These are phyloP conservation scores for Osmerus eperlanus DNA, from an alignment of 2,113 vertebrate genomes.

Conservation along the genomic window DNA sequence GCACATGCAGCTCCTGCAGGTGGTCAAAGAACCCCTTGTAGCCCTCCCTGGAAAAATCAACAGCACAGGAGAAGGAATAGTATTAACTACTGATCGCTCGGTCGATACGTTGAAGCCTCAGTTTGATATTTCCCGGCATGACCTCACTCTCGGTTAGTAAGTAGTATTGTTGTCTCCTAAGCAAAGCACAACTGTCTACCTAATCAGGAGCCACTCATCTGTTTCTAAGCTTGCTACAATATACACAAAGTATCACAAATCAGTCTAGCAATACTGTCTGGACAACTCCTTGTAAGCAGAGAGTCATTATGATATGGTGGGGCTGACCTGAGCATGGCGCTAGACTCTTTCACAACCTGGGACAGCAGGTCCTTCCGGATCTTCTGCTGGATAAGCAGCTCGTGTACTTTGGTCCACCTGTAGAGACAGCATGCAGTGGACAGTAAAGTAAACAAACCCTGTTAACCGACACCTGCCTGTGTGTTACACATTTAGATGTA, in stretches of 20 bases:
- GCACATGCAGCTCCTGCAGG: constrained; percentile 68
- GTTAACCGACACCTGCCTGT: background rate
- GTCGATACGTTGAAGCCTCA: too few species aligned
- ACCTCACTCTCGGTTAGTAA: too few species aligned
- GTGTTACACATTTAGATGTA: background rate
- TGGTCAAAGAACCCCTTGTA: constrained; percentile 75
- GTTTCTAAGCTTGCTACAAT: too few species aligned
- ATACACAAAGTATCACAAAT: too few species aligned
- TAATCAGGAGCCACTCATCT: too few species aligned
- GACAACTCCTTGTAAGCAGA: too few species aligned
- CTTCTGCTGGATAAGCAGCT: constrained; percentile 79
- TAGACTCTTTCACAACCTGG: constrained; percentile 77
- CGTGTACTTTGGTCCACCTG: constrained; percentile 85
- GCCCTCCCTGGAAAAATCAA: constrained; percentile 71
- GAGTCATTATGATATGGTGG: background rate
- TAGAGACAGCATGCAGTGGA: constrained; percentile 11
- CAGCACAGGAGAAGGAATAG: background rate
- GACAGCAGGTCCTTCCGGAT: constrained; percentile 76
- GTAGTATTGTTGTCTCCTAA: too few species aligned
- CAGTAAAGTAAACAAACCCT: background rate
- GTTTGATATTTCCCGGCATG: too few species aligned
- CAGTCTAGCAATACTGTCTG: too few species aligned
- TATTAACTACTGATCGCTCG: too few species aligned
- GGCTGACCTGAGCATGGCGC: constrained; percentile 76
- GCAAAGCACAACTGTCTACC: too few species aligned